Base-by-base conservation (phyloP, 2,113 vertebrate genomes). In the Myotis brandtii region DNA sequence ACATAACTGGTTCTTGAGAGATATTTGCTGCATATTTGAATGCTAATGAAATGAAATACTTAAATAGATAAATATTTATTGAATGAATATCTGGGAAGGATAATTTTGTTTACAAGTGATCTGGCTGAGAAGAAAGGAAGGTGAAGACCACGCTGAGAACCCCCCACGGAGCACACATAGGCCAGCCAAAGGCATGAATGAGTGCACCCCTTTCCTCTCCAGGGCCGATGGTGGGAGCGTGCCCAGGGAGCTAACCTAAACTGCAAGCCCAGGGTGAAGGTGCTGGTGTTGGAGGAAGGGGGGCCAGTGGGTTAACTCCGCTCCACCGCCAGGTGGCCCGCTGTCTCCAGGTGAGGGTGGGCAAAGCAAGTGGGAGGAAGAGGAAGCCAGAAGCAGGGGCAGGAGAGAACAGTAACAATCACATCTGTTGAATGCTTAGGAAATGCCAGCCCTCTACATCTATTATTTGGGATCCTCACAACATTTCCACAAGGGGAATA, bases 11-110 rank as follows among this genome's bases (percentile, higher is more conserved):
- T 34, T 18, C 69, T 82, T 40, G 14, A 25, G 23, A 72, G 69
- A 40, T 40, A 40, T 25, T 70, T 40, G 18, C 86, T 90, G 40
- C 54, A 54, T 89, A 59, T 82, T 77, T 83, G 92, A 83, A 59
- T 89, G 52, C 34, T 86, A 80, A 46, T 54, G 72, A 75, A 92
- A 69, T 83, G 79, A 69, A 92, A 75, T 85, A 50, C 54, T 81
- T 37, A 69, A 30, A 34, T 46, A 72, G 37, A 72, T 72, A 72
- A 72, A 72, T 72, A 43, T 76, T 81, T 89, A 72, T 52, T 66
- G 83, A 93, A 23, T 85, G 79, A 27, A 27, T 43, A 81, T 54
- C 25, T 50, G 13, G 40, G 48, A 43, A 86, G 30, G 40, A 95
- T 56, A 56, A n/a, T 54, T 54, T 52, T 76, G 40, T 34, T 40